phyloP scores from a whole-genome alignment of 2,113 vertebrate genomes.

The Chaetops frenatus region DNA sequence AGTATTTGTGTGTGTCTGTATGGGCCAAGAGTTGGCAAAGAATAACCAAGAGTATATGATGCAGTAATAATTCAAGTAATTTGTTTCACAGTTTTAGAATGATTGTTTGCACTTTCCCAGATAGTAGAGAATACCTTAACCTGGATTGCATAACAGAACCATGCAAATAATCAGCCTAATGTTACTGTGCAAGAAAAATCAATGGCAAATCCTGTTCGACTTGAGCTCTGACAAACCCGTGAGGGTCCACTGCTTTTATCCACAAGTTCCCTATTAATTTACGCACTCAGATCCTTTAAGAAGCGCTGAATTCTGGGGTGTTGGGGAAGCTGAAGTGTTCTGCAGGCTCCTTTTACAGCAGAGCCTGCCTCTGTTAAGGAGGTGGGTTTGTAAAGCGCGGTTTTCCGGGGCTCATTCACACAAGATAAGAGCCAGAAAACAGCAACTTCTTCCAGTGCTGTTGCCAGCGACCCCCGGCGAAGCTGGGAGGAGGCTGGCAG shows the following conservation, averaged over 20 bases:
- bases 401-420: background rate
- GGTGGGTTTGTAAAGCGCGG: background rate
- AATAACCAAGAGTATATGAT: background rate
- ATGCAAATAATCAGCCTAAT: background rate
- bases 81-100: background rate
- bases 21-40: constrained; percentile 13
- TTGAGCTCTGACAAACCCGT: background rate
- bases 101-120: background rate
- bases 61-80: constrained; percentile 35
- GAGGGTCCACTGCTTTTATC: background rate
- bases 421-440: background rate
- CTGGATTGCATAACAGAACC: background rate
- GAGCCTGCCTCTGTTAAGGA: background rate
- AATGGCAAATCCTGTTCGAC: background rate
- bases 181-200: background rate
- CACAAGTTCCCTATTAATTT: background rate
- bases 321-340: background rate
- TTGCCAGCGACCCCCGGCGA: background rate
- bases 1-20: background rate
- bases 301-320: background rate
- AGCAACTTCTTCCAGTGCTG: background rate
- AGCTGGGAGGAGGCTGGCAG: accelerated
- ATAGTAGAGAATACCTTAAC: background rate
- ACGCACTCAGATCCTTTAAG: background rate
- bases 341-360: background rate